phyloP scores from a whole-genome alignment of 2,888 invertebrate species.

The Acronicta alni region DNA sequence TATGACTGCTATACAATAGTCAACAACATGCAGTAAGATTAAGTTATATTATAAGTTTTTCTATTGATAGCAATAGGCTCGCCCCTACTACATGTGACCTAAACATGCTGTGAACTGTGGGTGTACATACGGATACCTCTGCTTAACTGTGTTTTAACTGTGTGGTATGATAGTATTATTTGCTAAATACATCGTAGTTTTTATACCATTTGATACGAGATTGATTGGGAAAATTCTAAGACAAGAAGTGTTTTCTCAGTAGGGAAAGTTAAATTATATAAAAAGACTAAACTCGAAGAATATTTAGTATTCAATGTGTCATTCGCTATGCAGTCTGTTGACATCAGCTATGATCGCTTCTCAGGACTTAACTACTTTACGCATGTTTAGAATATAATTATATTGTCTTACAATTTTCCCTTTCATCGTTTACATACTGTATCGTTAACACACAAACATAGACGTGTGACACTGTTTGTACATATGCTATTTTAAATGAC shows the following conservation, averaged over 20 bases:
- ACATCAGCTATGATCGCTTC: conserved; percentile 44
- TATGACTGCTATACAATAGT: too few relatives aligned
- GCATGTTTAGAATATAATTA: conserved; percentile 38
- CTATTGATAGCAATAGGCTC: too few relatives aligned
- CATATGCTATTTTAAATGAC: neutral
- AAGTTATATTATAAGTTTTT: too few relatives aligned
- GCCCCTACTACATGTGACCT: too few relatives aligned
- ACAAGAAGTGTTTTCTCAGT: neutral
- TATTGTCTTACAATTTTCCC: conserved; percentile 9
- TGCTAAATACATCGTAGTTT: too few relatives aligned
- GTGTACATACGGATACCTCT: too few relatives aligned
- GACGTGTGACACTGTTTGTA: neutral
- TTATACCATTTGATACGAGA: too few relatives aligned
- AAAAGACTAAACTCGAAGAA: conserved; percentile 8
- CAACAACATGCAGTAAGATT: too few relatives aligned
- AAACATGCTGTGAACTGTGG: too few relatives aligned
- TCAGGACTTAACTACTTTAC: conserved; percentile 31
- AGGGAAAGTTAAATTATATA: conserved; percentile 22
- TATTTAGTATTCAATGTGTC: conserved; percentile 40
- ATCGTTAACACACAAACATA: neutral
- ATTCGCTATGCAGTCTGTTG: conserved; percentile 18
- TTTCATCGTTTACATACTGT: conserved; percentile 12
- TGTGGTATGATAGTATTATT: too few relatives aligned
- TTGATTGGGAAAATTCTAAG: neutral
- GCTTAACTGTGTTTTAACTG: too few relatives aligned